phyloP scores from a whole-genome alignment of 2,113 vertebrate genomes.

The Xenotilapia leptura region DNA sequence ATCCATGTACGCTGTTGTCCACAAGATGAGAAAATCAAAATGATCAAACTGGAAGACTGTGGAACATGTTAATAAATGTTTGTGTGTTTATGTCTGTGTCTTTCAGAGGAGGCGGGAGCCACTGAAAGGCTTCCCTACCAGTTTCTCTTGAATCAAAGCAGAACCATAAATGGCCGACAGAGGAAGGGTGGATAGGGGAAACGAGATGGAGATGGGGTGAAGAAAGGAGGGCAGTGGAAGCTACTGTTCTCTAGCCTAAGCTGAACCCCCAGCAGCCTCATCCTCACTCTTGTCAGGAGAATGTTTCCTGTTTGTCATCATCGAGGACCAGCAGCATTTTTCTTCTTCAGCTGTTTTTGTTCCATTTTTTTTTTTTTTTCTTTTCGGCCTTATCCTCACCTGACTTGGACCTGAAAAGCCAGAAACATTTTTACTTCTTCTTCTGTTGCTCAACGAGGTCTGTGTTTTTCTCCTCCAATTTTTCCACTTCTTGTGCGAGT shows the following conservation, averaged over 20 bases:
- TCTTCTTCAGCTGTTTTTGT: neutral
- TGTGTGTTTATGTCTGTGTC: neutral
- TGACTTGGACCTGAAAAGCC: neutral
- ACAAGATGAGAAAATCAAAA: neutral
- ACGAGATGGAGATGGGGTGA: neutral
- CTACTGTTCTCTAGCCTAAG: neutral
- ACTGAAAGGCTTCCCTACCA: neutral
- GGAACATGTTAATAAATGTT: neutral
- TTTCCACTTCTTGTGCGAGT: neutral
- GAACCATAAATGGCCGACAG: neutral
- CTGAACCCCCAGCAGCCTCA: neutral
- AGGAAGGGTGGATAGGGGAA: neutral
- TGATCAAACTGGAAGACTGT: neutral
- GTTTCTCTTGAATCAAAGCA: neutral
- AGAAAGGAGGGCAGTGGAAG: neutral
- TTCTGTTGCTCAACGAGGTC: neutral
- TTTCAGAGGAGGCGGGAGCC: neutral
- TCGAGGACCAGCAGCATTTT: neutral
- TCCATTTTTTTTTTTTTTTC: neutral
- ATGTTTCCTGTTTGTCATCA: neutral
- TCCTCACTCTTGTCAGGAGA: neutral
- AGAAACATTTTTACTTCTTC: neutral
- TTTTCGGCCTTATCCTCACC: neutral
- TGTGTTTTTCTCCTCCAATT: neutral
- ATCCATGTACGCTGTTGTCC: neutral